phyloP scores from a whole-genome alignment of 2,888 invertebrate genomes.

The Odontothrips loti region DNA sequence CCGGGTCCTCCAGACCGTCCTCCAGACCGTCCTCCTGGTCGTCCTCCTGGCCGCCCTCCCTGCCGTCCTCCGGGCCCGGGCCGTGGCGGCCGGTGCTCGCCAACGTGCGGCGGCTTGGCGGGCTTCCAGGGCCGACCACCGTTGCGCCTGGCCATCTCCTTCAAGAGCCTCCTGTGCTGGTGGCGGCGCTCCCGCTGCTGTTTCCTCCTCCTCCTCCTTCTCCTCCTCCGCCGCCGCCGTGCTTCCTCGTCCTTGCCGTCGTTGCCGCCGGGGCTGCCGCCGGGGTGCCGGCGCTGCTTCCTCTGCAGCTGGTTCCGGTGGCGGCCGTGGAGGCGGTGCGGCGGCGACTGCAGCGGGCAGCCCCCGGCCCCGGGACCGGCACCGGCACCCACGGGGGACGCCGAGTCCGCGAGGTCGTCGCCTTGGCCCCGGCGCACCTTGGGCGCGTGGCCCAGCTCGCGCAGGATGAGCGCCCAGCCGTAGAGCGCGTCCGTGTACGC shows the following conservation, averaged over 20 bases:
- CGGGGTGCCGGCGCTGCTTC: constrained; percentile 44
- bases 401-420: constrained; percentile 49
- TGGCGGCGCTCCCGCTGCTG: background rate
- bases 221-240: background rate
- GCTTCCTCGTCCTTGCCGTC: background rate
- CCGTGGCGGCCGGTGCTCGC: background rate
- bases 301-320: constrained; percentile 43
- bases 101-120: background rate
- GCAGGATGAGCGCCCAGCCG: constrained; percentile 50
- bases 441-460: constrained; percentile 27
- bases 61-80: background rate
- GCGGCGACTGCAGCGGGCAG: constrained; percentile 41
- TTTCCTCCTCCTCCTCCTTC: background rate
- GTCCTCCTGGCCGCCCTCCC: too few species aligned
- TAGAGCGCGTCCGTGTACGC: constrained; percentile 57
- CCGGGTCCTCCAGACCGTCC: too few species aligned
- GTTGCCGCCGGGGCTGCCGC: constrained; percentile 46
- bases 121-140: background rate
- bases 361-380: constrained; percentile 43
- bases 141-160: constrained; percentile 35
- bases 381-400: constrained; percentile 43
- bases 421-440: background rate
- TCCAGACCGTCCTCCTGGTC: too few species aligned
- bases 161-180: constrained; percentile 37
- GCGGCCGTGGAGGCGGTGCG: constrained; percentile 44